These are phyloP conservation scores for Drosophila miranda DNA, from an alignment of 1,140 invertebrate genomes.

Conservation along the genomic window DNA sequence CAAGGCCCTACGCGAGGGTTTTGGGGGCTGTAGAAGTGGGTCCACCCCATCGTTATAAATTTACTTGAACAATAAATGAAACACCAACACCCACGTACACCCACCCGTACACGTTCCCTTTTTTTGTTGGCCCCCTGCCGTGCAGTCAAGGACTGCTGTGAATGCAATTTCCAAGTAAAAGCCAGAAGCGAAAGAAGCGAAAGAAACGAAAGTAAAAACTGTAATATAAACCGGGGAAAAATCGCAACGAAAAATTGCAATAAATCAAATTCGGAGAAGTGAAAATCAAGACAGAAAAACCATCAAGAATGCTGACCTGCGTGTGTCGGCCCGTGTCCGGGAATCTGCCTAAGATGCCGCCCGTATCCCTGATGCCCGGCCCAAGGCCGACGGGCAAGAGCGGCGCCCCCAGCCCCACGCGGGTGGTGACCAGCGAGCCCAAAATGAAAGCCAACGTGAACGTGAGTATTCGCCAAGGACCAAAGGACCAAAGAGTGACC, in stretches of 20 bases:
- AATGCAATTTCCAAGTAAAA: conserved; percentile 26
- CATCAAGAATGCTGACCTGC: conserved; percentile 78
- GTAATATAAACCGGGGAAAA: neutral
- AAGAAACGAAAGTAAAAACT: neutral
- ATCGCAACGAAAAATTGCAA: conserved; percentile 29
- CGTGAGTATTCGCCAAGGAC: conserved; percentile 67
- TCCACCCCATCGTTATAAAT: conserved; percentile 25
- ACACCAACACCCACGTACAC: conserved; percentile 3
- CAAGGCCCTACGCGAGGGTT: too few species aligned
- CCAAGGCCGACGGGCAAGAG: conserved; percentile 37
- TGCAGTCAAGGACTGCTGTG: conserved; percentile 31
- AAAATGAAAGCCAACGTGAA: conserved; percentile 72
- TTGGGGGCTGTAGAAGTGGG: neutral
- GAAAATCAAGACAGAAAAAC: conserved; percentile 38
- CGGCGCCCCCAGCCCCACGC: conserved; percentile 44
- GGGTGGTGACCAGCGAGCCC: conserved; percentile 75
- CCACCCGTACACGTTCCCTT: conserved; percentile 16
- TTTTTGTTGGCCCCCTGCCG: conserved; percentile 36
- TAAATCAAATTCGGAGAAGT: conserved; percentile 35
- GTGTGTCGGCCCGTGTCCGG: conserved; percentile 81
- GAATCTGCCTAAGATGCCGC: conserved; percentile 81
- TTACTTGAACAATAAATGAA: conserved; percentile 45
- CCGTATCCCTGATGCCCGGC: conserved; percentile 66
- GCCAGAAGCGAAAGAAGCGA: conserved; percentile 1
- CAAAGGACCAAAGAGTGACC: conserved; percentile 15